Conservation (phyloP, 2,888 invertebrate species). For the Bimastos eiseni region DNA sequence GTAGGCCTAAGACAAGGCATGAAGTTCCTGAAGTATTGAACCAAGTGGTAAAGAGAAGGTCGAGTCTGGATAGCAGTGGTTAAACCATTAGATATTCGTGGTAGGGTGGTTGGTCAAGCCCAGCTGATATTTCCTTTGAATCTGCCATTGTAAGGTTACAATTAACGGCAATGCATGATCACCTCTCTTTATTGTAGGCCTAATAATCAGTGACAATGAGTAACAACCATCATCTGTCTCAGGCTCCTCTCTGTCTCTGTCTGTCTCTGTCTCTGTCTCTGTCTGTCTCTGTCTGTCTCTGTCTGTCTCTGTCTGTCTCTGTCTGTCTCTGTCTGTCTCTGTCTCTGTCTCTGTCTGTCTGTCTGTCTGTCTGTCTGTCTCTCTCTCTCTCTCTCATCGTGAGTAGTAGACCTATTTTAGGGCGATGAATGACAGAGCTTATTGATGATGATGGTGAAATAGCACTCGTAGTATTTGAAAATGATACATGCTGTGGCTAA, state of each 20-base stretch:
- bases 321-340: too few species aligned
- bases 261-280: neutral
- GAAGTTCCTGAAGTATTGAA: neutral
- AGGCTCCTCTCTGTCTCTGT: neutral
- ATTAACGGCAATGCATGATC: neutral
- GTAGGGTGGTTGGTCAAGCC: neutral
- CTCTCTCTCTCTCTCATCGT: too few species aligned
- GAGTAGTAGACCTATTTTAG: too few species aligned
- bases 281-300: neutral
- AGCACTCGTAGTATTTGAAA: too few species aligned
- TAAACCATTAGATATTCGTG: neutral
- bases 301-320: neutral
- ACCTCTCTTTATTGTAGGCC: neutral
- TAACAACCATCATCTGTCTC: neutral
- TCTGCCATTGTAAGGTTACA: neutral
- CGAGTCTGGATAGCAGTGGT: neutral
- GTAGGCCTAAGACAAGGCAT: neutral
- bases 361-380: too few species aligned
- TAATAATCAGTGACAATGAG: too few species aligned
- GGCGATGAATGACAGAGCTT: too few species aligned
- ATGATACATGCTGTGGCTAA: too few species aligned
- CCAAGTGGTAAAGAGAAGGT: neutral
- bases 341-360: too few species aligned
- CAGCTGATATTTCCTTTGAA: neutral
- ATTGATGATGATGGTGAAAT: too few species aligned